Percentiles rank a stretch among this genome's conserved stretches.
phyloP scores from a whole-genome alignment of 2,113 vertebrate genomes.

The Scophthalmus maximus region DNA sequence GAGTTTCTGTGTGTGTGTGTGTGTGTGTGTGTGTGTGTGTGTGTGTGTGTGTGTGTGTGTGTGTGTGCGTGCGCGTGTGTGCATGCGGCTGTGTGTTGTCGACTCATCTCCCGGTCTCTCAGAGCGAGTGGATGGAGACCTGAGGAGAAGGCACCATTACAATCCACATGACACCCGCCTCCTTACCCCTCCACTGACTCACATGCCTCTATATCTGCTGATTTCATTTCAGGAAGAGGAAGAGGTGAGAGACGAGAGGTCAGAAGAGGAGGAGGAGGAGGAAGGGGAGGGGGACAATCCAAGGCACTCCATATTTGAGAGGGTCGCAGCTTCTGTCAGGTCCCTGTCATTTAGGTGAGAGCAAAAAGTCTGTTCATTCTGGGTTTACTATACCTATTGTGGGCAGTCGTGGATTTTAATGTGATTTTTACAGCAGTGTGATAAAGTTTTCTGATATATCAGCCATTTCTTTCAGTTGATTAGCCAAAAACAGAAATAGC shows the following conservation, averaged over 20 bases:
- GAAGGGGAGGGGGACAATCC: conserved; percentile 58
- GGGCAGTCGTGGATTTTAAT: neutral
- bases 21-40: neutral
- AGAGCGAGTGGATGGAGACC: conserved; percentile 30
- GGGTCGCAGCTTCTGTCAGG: conserved; percentile 79
- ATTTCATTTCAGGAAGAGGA: conserved; percentile 45
- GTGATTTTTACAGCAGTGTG: neutral
- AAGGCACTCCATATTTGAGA: conserved; percentile 74
- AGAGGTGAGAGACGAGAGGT: conserved; percentile 48
- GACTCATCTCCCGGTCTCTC: conserved; percentile 26
- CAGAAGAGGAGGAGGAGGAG: conserved; percentile 56
- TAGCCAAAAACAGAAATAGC: neutral
- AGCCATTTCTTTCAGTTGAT: neutral
- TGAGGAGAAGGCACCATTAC: conserved; percentile 28
- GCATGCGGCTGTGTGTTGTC: conserved; percentile 13
- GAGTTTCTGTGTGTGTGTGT: neutral
- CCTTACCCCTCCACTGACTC: conserved; percentile 3
- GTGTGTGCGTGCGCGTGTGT: neutral
- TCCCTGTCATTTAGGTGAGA: conserved; percentile 81
- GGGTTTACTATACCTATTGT: neutral
- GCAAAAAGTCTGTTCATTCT: neutral
- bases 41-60: no score
- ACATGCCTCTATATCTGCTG: conserved; percentile 1
- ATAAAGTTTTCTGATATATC: no score
- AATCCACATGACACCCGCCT: conserved; percentile 36